Conservation (phyloP, 2,888 invertebrate genomes). For the Papilio demoleus region DNA sequence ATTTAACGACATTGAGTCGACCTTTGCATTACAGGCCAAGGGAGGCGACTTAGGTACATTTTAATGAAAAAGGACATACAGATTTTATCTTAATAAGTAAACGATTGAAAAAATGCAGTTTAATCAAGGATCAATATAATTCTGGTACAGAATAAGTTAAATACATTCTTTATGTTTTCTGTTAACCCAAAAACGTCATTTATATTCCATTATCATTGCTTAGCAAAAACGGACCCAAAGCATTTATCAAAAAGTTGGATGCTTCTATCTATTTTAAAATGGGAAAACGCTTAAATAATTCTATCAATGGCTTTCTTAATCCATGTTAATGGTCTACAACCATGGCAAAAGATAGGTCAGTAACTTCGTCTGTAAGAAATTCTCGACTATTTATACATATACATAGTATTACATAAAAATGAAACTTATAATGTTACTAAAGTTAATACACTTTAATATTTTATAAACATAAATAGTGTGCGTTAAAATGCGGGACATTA, state of each 20-base stretch:
- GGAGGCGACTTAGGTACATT: conserved; percentile 31
- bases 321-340: neutral
- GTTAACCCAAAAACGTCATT: neutral
- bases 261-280: neutral
- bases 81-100: neutral
- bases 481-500: conserved; percentile 12
- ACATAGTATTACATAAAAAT: neutral
- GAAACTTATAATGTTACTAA: neutral
- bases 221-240: neutral
- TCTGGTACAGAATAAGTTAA: neutral
- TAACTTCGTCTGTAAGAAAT: neutral
- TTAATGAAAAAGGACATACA: neutral
- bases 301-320: neutral
- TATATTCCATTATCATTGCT: neutral
- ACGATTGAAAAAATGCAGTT: neutral
- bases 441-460: neutral
- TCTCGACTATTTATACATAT: neutral
- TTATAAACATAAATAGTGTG: conserved; percentile 29
- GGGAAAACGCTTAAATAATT: neutral
- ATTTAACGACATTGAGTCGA: conserved; percentile 40
- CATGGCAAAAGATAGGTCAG: neutral
- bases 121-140: neutral
- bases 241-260: neutral
- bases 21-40: conserved; percentile 43
- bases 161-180: neutral